Base-by-base conservation (phyloP, 2,113 vertebrate genomes). In the Odontophorus gujanensis region DNA sequence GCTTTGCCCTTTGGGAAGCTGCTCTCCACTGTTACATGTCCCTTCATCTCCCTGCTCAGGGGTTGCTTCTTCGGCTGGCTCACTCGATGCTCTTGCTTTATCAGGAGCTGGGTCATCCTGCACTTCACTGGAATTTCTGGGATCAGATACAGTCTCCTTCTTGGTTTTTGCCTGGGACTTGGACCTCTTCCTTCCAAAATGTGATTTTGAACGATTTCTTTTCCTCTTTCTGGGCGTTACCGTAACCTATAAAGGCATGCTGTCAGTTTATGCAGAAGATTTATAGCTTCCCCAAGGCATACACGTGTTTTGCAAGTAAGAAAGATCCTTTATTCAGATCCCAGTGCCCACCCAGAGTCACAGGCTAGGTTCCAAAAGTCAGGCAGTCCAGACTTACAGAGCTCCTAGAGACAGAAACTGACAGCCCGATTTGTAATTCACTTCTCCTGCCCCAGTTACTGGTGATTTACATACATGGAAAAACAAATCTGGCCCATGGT, bases 211-310 rank as follows among this genome's bases (percentile, higher is more conserved):
- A 55, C 34, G 8, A 51, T 79, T 92, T 73, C 95, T 95, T 92
- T 95, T 97, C 89, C 96, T 97, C 82, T 97, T 97, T 85, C 89
- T 82, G 77, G 92, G 72, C 3, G 53, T 87, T 76, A 87, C 59
- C 2, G 82, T 75, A 50, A 94, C 95, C 97, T 97, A 1, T 6
- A 75, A 87, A 87, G 55, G 63, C 6, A 92, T 1, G 13, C 7
- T 71, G 58, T 63, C 48, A 86, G 66, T 84, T 76, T 80, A 65
- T 68, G 69, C 53, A 72, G 51, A 59, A 84, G 73, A 67, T 36
- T 91, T 87, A 86, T 71, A 66, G 34, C 45, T 67, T 92, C n/a
- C 43, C 51, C 0, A 0, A 67, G 63, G 59, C 9, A 13, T 38
- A 67, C 72, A 80, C 47, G 38, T 71, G 45, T 57, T 84, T 94